Evolutionary conservation across 2,888 invertebrate species (phyloP), one percentile per base, ranked within the genome.

Genomic region (Melitaea athalia): DNA sequence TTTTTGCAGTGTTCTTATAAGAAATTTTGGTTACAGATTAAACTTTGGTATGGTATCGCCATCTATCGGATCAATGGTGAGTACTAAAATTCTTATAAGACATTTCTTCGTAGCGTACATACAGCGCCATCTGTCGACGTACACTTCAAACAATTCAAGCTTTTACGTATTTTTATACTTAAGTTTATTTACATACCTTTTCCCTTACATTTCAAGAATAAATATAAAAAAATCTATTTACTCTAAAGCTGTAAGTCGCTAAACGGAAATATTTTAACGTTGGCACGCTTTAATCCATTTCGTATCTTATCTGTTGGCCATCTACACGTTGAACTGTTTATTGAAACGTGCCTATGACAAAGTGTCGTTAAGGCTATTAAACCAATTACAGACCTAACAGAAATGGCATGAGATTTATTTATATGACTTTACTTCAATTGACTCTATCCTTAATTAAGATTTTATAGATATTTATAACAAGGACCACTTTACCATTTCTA

Each of bases 61-160:
- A 86, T 85, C 87, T 86, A 47, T 77, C 50, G 75, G 14, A 7
- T 8, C 10, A 12, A n/a, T 10, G 42, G 72, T 74, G 59, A 70
- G 74, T 59, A 55, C 38, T 62, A 52, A 5, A 47, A 31, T 63
- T 55, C 59, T 61, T 53, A 15, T 47, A 45, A 55, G 64, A 59
- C 50, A 24, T 42, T 4, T 17, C n/a, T 14, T 7, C 14, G n/a
- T 38, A 38, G 8, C 55, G 8, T 50, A 10, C 52, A 1, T 7
- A 43, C 38, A 72, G 61, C 72, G 74, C 72, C 75, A 72, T 73
- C 75, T 75, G 31, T 63, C 7, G 5, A 10, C 12, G 42, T 33
- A 15, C 15, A 10, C n/a, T 3, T 15, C 3, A 57, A 42, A 42
- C 57, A 42, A 38, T 7, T 38, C 0, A n/a, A 42, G 10, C 57